Base-by-base conservation (phyloP, 2,888 invertebrate species). In the Polydrusus cervinus region DNA sequence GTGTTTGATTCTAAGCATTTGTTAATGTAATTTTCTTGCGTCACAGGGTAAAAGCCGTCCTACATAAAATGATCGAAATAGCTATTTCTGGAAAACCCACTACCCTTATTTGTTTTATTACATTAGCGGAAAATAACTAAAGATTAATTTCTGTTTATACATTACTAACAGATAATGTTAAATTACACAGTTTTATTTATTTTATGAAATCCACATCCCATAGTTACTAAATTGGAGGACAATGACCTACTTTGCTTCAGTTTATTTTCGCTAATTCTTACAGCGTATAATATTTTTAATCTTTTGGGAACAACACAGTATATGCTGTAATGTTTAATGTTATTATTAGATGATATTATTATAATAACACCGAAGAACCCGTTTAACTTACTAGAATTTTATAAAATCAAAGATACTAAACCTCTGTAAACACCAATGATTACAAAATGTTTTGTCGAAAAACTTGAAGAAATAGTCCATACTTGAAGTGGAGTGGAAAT, bases 151-250 rank as follows among this genome's bases (percentile, higher is more conserved):
- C n/a, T 47, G 47, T 47, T 47, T 34, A 8, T 34, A 34, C 34
- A 8, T 34, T 34, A 25, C 25, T 25, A 3, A 25, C 5, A 25
- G 3, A 25, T 5, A 25, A n/a, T 45, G 6, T 6, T n/a, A 47
- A 47, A 14, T 47, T 47, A 16, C 20, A 11, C 13, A 2, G 8
- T 51, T 51, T 18, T 20, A 55, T 55, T 60, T 18, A 60, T 10
- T n/a, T 38, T 38, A 38, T 30, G 8, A 38, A 60, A 18, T 18
- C 57, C 57, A 60, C 18, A 60, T 60, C n/a, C 14, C 2, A n/a
- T 16, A 7, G 57, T 60, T 11, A 60, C 57, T 60, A 60, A 60
- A 9, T 60, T 60, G 38, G 8, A 60, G 57, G 16, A 11, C 38
- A 60, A 14, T 60, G 38, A n/a, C 57, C 57, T 60, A 38, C 34